These are phyloP conservation scores for Pseudomyrmex dendroicus DNA, from an alignment of 1,140 invertebrate genomes.

Conservation along the genomic window DNA sequence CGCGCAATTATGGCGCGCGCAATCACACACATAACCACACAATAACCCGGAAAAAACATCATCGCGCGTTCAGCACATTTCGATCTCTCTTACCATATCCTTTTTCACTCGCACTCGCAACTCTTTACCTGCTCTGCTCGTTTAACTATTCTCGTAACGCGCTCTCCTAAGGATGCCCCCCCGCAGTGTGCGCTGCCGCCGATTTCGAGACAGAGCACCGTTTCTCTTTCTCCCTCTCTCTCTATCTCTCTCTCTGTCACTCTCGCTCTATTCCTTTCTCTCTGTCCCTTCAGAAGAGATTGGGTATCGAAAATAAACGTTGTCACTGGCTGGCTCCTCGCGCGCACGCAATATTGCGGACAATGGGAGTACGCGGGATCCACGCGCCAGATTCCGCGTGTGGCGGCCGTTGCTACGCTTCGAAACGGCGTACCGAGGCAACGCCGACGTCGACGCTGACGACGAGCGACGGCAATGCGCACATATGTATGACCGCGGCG, in stretches of 20 bases:
- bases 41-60: slow-evolving; percentile 59
- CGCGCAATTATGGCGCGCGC: slow-evolving; percentile 65
- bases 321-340: slow-evolving; percentile 36
- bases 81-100: neutral
- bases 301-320: slow-evolving; percentile 56
- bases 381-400: slow-evolving; percentile 14
- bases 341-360: slow-evolving; percentile 39
- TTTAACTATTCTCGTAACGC: neutral
- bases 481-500: slow-evolving; percentile 48
- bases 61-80: slow-evolving; percentile 38
- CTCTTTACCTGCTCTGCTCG: slow-evolving; percentile 37
- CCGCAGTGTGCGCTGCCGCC: slow-evolving; percentile 1
- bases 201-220: neutral
- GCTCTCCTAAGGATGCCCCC: neutral
- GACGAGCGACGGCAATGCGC: slow-evolving; percentile 48
- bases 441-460: slow-evolving; percentile 60
- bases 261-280: neutral
- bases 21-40: slow-evolving; percentile 55
- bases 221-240: neutral
- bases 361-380: slow-evolving; percentile 13
- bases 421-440: slow-evolving; percentile 54
- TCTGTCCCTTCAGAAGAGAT: neutral
- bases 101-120: slow-evolving; percentile 14
- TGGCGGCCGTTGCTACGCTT: slow-evolving; percentile 48
- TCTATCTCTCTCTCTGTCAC: slow-evolving; percentile 32